Evolutionary conservation across 2,113 vertebrate genomes (phyloP).

Genomic region (Acinonyx jubatus): DNA sequence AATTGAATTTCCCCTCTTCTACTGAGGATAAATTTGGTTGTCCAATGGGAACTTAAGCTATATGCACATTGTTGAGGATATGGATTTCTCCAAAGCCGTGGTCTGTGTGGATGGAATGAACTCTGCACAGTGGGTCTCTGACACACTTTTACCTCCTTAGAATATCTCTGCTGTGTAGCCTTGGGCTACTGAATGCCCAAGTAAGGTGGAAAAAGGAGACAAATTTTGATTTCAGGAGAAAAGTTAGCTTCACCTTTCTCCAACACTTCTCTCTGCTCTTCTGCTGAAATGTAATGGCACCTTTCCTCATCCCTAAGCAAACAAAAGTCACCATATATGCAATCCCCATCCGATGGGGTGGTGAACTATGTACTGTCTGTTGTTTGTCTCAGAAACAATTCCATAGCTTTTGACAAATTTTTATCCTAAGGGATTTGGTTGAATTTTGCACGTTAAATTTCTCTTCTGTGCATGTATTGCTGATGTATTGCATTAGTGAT

Average conservation of each 20-base stretch:
- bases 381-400: conserved; percentile 49
- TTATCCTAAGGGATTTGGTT: conserved; percentile 40
- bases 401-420: conserved; percentile 30
- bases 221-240: neutral
- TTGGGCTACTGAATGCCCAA: neutral
- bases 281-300: neutral
- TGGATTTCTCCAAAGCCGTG: neutral
- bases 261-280: neutral
- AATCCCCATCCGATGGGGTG: neutral
- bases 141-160: neutral
- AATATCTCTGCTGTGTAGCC: neutral
- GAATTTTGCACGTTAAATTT: conserved; percentile 66
- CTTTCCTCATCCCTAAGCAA: neutral
- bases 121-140: neutral
- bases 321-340: neutral
- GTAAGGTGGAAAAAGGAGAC: neutral
- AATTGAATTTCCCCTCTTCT: neutral
- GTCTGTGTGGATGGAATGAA: neutral
- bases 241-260: neutral
- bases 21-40: neutral
- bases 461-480: neutral
- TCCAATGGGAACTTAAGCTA: neutral
- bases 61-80: neutral
- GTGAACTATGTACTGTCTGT: neutral
- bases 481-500: neutral